Conservation (phyloP, 2,888 invertebrate species). For the Dicroscelio sp. region DNA sequence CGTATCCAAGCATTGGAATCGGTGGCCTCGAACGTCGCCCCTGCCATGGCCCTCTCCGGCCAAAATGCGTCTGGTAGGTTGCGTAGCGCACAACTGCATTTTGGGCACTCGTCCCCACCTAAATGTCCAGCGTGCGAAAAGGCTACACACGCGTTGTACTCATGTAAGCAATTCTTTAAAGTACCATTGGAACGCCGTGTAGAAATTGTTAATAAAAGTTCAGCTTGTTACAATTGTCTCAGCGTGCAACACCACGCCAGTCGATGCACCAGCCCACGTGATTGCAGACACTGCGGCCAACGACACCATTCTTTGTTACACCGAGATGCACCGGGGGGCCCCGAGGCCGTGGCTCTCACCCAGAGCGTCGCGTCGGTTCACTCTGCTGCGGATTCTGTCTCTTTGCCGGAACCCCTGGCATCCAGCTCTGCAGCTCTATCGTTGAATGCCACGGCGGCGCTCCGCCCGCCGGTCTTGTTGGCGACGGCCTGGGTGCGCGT, state of each 20-base stretch:
- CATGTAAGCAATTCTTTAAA: background rate
- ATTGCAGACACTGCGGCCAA: background rate
- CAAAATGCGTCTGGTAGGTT: background rate
- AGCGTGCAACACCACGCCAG: background rate
- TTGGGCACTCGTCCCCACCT: background rate
- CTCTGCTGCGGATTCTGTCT: background rate
- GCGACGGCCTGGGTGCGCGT: conserved; percentile 40
- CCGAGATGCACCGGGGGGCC: background rate
- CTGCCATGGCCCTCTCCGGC: background rate
- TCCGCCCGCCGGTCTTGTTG: background rate
- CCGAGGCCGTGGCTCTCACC: background rate
- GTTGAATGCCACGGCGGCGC: background rate
- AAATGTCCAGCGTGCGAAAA: background rate
- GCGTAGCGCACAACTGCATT: background rate
- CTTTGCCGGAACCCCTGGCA: background rate
- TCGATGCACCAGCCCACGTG: background rate
- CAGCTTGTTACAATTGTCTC: background rate
- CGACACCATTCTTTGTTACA: background rate
- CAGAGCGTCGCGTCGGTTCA: background rate
- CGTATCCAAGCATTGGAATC: background rate
- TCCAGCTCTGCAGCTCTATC: background rate
- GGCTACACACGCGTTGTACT: background rate
- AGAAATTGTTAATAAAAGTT: background rate
- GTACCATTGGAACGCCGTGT: background rate
- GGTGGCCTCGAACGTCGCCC: background rate